These are phyloP conservation scores for Geococcyx californianus DNA, from an alignment of 2,113 vertebrate genomes.

Conservation along the genomic window DNA sequence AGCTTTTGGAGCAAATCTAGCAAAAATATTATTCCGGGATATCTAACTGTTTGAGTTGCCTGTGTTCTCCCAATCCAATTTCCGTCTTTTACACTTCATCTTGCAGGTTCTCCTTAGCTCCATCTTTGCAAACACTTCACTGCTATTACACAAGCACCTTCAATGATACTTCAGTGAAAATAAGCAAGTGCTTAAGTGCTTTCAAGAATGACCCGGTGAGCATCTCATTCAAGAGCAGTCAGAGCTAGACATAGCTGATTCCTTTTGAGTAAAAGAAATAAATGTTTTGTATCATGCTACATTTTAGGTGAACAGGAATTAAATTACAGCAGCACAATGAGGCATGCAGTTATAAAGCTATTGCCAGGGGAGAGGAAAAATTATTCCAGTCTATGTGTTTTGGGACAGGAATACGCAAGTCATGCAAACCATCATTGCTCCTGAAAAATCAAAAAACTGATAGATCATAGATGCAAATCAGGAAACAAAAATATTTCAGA, in stretches of 20 bases:
- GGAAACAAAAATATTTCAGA: neutral
- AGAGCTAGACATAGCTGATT: conserved; percentile 3
- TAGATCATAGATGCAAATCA: neutral
- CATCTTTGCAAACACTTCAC: neutral
- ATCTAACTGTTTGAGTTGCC: neutral
- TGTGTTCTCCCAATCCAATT: neutral
- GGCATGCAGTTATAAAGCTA: neutral
- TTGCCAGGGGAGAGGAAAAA: neutral
- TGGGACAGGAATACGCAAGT: neutral
- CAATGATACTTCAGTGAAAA: conserved; percentile 21
- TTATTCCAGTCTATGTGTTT: neutral
- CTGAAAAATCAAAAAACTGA: neutral
- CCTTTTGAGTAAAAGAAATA: neutral
- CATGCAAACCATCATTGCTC: neutral
- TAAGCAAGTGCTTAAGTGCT: conserved; percentile 5
- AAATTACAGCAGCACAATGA: neutral
- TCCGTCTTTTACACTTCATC: neutral
- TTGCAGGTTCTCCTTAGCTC: neutral
- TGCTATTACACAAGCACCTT: neutral
- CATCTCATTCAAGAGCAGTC: neutral
- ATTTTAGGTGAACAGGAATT: neutral
- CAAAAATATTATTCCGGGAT: neutral
- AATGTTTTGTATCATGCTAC: neutral
- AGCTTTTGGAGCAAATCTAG: neutral
- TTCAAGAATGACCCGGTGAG: conserved; percentile 28